phyloP scores from a whole-genome alignment of 2,888 invertebrate genomes.

The Lymantria dispar region DNA sequence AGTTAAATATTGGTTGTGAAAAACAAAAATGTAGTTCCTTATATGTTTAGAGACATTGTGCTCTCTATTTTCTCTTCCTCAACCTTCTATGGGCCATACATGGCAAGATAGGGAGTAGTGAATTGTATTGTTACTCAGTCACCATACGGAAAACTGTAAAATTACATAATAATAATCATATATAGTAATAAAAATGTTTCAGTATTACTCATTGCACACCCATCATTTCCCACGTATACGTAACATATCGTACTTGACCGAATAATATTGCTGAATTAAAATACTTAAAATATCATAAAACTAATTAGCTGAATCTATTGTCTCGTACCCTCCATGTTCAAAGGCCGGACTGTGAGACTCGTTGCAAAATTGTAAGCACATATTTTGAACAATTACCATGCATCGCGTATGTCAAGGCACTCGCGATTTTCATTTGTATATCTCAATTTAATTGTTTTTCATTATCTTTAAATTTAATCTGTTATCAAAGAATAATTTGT shows the following conservation, averaged over 20 bases:
- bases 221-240: slow-evolving; percentile 10
- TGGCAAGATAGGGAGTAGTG: too few relatives aligned
- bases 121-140: too few relatives aligned
- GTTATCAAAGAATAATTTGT: background rate
- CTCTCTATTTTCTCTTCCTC: too few relatives aligned
- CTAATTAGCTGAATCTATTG: slow-evolving; percentile 30
- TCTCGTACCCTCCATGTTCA: background rate
- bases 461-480: background rate
- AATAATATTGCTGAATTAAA: slow-evolving; percentile 27
- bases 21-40: too few relatives aligned
- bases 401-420: slow-evolving; percentile 19
- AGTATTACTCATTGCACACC: background rate
- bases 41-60: too few relatives aligned
- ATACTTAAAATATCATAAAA: slow-evolving; percentile 27
- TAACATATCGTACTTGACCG: slow-evolving; percentile 32
- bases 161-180: background rate
- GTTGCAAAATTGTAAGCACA: slow-evolving; percentile 10
- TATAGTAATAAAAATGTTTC: background rate
- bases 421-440: slow-evolving; percentile 8
- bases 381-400: slow-evolving; percentile 9
- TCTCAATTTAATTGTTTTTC: slow-evolving; percentile 7
- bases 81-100: too few relatives aligned
- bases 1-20: too few relatives aligned
- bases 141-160: too few relatives aligned
- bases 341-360: slow-evolving; percentile 28